Evolutionary conservation across 2,888 invertebrate genomes (phyloP), one percentile per base, ranked within the genome.

Genomic region (Sthenelais limicola): DNA sequence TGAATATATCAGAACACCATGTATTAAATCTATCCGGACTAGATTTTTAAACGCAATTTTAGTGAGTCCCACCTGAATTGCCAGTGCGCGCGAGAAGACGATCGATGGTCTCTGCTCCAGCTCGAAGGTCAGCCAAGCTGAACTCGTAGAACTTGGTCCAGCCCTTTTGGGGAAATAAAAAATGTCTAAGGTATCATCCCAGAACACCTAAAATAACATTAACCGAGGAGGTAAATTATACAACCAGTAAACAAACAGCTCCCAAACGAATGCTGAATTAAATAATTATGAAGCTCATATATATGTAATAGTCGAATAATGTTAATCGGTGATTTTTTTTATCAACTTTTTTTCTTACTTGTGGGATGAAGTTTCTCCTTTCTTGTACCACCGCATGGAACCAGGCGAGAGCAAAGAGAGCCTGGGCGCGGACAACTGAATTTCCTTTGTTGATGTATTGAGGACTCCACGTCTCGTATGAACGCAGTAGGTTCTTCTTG

Each of bases 111-210:
- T 92, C 92, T 48, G 92, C 90, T 0, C 93, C 93, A 3, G 94
- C 93, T 68, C 92, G 90, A 0, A 95, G 89, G 87, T 96, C 96
- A 0, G 93, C 91, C 80, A 93, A 92, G 68, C 92, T 93, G 88
- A 96, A 96, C 84, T 96, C 95, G 87, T 97, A 96, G 84, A 92
- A 92, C 84, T 93, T 94, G 0, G 93, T 93, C 96, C 96, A 96
- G 0, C 95, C 94, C 90, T 95, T 79, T n/a, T n/a, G n/a, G n/a
- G n/a, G n/a, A 67, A 75, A 74, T 21, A n/a, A 52, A 71, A 72
- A 73, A 43, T 7, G 24, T n/a, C n/a, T n/a, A n/a, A n/a, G n/a
- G n/a, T n/a, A n/a, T n/a, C n/a, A n/a, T n/a, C n/a, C n/a, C n/a
- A n/a, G n/a, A n/a, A n/a, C n/a, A n/a, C n/a, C n/a, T n/a, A n/a